Evolutionary conservation across 2,888 invertebrate genomes (phyloP).

Genomic region (Drosophila meridiana): DNA sequence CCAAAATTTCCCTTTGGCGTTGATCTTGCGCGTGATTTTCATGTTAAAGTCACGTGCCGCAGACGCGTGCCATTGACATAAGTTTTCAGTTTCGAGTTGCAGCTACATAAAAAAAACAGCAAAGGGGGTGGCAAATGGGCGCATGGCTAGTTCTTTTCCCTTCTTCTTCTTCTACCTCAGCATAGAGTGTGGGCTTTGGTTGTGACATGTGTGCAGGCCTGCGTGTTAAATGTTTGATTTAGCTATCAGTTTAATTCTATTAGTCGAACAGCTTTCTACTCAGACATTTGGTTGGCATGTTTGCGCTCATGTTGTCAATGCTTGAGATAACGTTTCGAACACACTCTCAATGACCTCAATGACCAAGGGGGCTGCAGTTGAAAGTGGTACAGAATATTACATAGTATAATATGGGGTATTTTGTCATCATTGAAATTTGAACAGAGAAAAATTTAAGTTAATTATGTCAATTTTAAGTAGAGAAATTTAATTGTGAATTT

Average conservation of each 20-base stretch:
- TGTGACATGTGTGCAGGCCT: conserved; percentile 67
- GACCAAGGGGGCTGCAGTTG: neutral
- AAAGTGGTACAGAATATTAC: neutral
- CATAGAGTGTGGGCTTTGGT: conserved; percentile 17
- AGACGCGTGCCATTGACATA: conserved; percentile 77
- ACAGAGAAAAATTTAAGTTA: neutral
- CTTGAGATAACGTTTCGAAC: conserved; percentile 1
- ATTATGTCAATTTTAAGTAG: neutral
- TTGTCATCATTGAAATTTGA: neutral
- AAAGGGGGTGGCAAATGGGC: conserved; percentile 21
- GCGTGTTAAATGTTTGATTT: conserved; percentile 71
- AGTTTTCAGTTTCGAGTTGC: conserved; percentile 70
- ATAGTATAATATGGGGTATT: neutral
- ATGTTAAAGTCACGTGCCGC: conserved; percentile 77
- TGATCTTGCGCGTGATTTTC: conserved; percentile 78
- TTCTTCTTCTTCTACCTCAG: neutral
- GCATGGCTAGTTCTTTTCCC: conserved; percentile 37
- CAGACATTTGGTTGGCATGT: conserved; percentile 14
- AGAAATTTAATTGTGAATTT: neutral
- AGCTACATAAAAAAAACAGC: conserved; percentile 5
- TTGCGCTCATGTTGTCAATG: conserved; percentile 45
- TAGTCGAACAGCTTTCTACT: conserved; percentile 57
- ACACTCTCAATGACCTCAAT: neutral
- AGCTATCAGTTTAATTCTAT: conserved; percentile 75
- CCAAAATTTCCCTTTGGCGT: conserved; percentile 29